These are phyloP conservation scores for Troides aeacus DNA, from an alignment of 2,888 invertebrate species.

Conservation along the genomic window DNA sequence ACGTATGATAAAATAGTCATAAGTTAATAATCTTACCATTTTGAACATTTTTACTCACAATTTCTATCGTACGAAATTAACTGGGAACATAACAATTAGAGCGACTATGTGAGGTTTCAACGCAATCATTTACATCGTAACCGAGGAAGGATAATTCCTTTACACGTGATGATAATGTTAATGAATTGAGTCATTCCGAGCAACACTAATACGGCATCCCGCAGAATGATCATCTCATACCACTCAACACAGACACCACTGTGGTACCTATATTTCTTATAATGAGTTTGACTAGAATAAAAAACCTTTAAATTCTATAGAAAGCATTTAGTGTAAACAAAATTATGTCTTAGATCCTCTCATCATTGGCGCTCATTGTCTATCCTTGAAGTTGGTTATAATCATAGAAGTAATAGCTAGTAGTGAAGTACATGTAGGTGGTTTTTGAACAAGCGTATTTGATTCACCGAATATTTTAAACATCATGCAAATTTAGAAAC, in stretches of 20 bases:
- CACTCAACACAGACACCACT: background rate
- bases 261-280: background rate
- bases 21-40: background rate
- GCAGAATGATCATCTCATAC: background rate
- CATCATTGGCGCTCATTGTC: no score
- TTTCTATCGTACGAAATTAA: background rate
- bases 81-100: constrained; percentile 6
- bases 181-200: constrained; percentile 15
- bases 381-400: no score
- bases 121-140: constrained; percentile 19
- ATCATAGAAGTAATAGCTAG: no score
- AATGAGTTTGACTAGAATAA: background rate
- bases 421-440: no score
- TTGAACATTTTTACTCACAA: background rate
- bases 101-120: constrained; percentile 10
- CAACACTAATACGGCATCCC: constrained; percentile 13
- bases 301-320: no score
- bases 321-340: no score
- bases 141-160: constrained; percentile 19
- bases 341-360: no score
- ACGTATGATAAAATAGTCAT: background rate
- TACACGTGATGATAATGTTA: constrained; percentile 16
- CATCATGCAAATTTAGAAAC: background rate
- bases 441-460: background rate
- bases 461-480: background rate